Percentiles rank a stretch among this genome's conserved stretches.
Evolutionary conservation across 1,140 invertebrate species (phyloP).

Genomic region (Metopolophium dirhodum): DNA sequence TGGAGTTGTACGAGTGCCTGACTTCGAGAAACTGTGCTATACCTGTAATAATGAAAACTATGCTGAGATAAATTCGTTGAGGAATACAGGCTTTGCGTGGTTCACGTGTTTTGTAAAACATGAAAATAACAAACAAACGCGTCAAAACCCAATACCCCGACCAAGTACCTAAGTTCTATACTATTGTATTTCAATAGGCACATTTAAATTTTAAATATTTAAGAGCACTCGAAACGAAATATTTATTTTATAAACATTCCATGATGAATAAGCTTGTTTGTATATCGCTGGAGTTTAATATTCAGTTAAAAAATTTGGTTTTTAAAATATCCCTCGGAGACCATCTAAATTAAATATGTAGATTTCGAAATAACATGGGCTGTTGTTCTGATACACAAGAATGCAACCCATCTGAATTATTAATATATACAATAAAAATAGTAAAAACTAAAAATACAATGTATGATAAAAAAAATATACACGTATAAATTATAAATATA

Average conservation of each 20-base stretch:
- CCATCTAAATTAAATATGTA: conserved; percentile 32
- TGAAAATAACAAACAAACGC: not conserved
- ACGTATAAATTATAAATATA: not conserved
- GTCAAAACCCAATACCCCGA: not conserved
- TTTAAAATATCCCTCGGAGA: not conserved
- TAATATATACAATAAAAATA: conserved; percentile 9
- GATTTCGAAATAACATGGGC: not conserved
- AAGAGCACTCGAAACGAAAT: not conserved
- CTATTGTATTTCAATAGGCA: not conserved
- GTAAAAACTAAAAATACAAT: not conserved
- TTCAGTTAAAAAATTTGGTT: conserved; percentile 5
- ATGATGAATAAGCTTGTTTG: conserved; percentile 2
- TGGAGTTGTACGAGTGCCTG: not conserved
- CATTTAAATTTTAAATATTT: conserved; percentile 34
- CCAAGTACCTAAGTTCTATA: no score
- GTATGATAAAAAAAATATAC: not conserved
- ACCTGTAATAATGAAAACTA: not conserved
- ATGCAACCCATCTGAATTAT: not conserved
- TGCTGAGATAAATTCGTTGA: not conserved
- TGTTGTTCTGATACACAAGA: not conserved
- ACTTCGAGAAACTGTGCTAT: not conserved
- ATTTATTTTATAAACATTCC: conserved; percentile 20
- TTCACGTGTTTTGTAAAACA: conserved; percentile 15
- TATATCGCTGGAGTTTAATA: not conserved
- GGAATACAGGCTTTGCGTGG: not conserved